Conservation (phyloP, 1,140 invertebrate genomes). For the Drosophila dunni region DNA sequence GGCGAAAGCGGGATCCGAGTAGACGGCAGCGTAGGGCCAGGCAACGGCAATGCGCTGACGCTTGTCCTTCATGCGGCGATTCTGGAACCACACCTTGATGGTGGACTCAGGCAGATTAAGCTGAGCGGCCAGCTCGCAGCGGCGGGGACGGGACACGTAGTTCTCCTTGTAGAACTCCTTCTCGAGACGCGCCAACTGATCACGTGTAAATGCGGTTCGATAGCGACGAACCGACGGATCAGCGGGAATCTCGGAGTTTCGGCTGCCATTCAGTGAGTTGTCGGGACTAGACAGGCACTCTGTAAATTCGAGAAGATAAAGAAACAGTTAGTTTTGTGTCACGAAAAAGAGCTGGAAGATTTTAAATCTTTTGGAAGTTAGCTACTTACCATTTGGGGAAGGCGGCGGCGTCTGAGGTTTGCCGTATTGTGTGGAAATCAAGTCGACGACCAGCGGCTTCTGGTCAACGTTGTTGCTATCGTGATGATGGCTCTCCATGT, state of each 20-base stretch:
- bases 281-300: slow-evolving; percentile 85
- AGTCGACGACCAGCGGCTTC: slow-evolving; percentile 81
- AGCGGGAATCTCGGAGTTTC: slow-evolving; percentile 79
- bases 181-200: slow-evolving; percentile 97
- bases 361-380: background rate
- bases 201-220: slow-evolving; percentile 98
- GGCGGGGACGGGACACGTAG: slow-evolving; percentile 96
- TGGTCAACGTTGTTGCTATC: slow-evolving; percentile 68
- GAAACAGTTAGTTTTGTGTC: slow-evolving; percentile 22
- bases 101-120: slow-evolving; percentile 98
- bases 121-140: slow-evolving; percentile 97
- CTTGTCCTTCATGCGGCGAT: slow-evolving; percentile 99
- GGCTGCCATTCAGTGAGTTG: slow-evolving; percentile 75
- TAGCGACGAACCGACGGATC: slow-evolving; percentile 94
- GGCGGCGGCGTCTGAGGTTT: slow-evolving; percentile 83
- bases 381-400: slow-evolving; percentile 81
- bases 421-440: slow-evolving; percentile 78
- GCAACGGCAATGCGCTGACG: slow-evolving; percentile 95
- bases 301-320: slow-evolving; percentile 45
- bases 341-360: background rate
- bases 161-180: slow-evolving; percentile 99
- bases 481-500: slow-evolving; percentile 79
- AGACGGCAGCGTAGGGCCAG: slow-evolving; percentile 97
- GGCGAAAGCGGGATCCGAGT: slow-evolving; percentile 95
- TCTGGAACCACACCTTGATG: slow-evolving; percentile 99